Evolutionary conservation across 2,113 vertebrate genomes (phyloP), one percentile per base, ranked within the genome.

Genomic region (Lophochroa leadbeateri): DNA sequence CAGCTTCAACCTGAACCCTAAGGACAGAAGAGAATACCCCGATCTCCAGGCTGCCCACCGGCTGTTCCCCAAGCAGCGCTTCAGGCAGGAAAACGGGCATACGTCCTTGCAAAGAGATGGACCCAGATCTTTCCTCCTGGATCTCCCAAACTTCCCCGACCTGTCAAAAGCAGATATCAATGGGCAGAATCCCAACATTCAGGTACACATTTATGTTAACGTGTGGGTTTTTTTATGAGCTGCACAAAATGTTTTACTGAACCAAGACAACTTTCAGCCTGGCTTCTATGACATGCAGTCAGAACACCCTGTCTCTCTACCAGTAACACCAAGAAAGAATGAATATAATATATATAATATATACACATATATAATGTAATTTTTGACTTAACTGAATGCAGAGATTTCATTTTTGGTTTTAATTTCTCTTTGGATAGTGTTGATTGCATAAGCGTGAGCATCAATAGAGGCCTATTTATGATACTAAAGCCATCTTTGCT

Each of bases 91-190:
- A 47, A 88, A 60, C 2, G 96, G 97, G 10, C 98, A 97, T 20
- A 97, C 98, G 7, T 98, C 97, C 52, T 80, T 99, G 75, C 99
- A 99, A 96, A 98, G 98, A 97, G 99, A 99, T 76, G 98, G 99
- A 49, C 98, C 99, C 3, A 98, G 98, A 52, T 98, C 99, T 25
- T 99, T 99, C 88, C 98, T 99, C 33, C 97, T 99, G 68, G 99
- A 99, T 95, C 98, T 99, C 68, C 99, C 99, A 94, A 99, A 99
- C 95, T 99, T 99, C 96, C 99, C 99, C 20, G 99, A 99, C 96
- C 98, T 99, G 83, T 99, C 99, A 90, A 99, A 99, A 97, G 99
- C 99, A 17, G 99, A 99, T 84, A 99, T 99, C 96, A 99, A 99
- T 82, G 98, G 99, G 50, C 99, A 99, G 97, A 99, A 99, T 96